Conservation (phyloP, 2,888 invertebrate species). For the Leistus spinibarbis region DNA sequence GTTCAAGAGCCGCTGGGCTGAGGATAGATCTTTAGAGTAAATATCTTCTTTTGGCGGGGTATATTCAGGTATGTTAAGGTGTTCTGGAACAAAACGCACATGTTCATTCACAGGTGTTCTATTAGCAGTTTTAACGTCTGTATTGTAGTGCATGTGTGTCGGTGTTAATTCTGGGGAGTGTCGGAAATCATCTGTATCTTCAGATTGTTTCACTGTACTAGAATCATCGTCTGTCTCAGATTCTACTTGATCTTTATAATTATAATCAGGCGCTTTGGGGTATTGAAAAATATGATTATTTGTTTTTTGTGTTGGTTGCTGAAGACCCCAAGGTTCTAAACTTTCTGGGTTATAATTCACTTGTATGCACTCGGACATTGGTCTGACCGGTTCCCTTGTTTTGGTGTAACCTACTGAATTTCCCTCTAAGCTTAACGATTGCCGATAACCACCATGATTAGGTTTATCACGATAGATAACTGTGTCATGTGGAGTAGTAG, state of each 20-base stretch:
- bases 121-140: slow-evolving; percentile 17
- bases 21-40: slow-evolving; percentile 9
- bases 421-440: slow-evolving; percentile 7
- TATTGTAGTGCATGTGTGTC: slow-evolving; percentile 30
- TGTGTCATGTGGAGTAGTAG: slow-evolving; percentile 12
- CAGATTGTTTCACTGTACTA: slow-evolving; percentile 45
- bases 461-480: not conserved
- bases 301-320: not conserved
- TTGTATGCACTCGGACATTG: not conserved
- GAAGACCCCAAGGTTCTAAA: not conserved
- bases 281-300: not conserved
- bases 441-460: not conserved
- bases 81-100: not conserved
- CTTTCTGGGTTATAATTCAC: not conserved
- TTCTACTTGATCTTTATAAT: slow-evolving; percentile 41
- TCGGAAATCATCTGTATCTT: slow-evolving; percentile 45
- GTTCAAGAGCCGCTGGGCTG: slow-evolving; percentile 29
- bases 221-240: slow-evolving; percentile 50
- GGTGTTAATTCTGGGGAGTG: slow-evolving; percentile 47
- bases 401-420: not conserved
- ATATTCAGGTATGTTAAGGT: not conserved
- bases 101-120: slow-evolving; percentile 24
- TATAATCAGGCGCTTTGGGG: slow-evolving; percentile 20
- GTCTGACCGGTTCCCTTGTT: not conserved
- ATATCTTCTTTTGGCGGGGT: slow-evolving; percentile 2